These are phyloP conservation scores for Pandemis cinnamomeana DNA, from an alignment of 2,888 invertebrate genomes.

Conservation along the genomic window DNA sequence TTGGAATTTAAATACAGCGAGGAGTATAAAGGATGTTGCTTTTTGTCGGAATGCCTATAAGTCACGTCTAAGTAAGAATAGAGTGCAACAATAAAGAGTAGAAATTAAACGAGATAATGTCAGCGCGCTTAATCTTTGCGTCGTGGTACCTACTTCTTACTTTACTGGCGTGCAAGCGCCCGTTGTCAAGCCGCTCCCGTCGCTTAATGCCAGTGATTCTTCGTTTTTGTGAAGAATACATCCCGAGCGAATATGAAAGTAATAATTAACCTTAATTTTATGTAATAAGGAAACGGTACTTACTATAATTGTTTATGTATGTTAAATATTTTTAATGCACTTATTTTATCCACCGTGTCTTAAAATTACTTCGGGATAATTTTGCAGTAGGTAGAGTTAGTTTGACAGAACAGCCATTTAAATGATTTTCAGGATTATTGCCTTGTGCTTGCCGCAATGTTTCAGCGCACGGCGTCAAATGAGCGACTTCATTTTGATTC, in stretches of 20 bases:
- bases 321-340: background rate
- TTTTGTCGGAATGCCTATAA: background rate
- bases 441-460: too few relatives aligned
- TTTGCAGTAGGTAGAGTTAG: too few relatives aligned
- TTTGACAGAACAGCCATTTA: too few relatives aligned
- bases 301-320: background rate
- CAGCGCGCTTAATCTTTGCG: background rate
- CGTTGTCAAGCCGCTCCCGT: background rate
- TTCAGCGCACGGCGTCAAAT: too few relatives aligned
- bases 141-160: background rate
- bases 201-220: background rate
- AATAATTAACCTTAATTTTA: background rate
- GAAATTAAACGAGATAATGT: background rate
- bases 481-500: too few relatives aligned
- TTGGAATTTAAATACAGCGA: too few relatives aligned
- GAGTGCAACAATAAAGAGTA: background rate
- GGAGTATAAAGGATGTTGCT: background rate
- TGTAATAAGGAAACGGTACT: background rate
- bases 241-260: background rate
- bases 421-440: too few relatives aligned
- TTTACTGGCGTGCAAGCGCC: background rate
- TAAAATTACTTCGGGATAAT: too few relatives aligned
- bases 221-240: background rate
- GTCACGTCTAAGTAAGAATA: background rate
- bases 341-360: too few relatives aligned